Evolutionary conservation across 2,888 invertebrate species (phyloP).

Genomic region (Phyllotreta striolata): DNA sequence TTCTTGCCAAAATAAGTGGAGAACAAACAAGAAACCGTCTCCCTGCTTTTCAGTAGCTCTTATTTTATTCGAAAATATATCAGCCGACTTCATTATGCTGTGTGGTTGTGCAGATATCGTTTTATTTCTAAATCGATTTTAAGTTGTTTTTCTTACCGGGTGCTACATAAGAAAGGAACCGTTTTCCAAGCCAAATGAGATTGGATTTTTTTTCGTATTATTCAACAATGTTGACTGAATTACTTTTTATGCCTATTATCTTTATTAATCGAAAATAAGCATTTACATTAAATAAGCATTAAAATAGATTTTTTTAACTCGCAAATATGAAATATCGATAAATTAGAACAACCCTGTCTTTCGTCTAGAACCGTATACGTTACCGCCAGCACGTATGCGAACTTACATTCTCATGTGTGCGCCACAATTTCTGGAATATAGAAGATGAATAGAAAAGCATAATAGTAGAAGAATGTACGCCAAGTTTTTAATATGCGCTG

Average conservation of each 20-base stretch:
- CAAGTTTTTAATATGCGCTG: slow-evolving; percentile 33
- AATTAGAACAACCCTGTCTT: background rate
- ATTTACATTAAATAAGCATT: no score
- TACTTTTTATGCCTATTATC: no score
- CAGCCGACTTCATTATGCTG: slow-evolving; percentile 16
- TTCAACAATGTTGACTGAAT: no score
- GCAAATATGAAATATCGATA: background rate
- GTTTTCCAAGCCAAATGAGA: no score
- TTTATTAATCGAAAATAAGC: no score
- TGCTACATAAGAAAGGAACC: background rate
- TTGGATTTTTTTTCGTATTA: no score
- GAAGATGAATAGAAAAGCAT: slow-evolving; percentile 24
- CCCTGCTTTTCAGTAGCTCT: slow-evolving; percentile 23
- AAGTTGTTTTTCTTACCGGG: slow-evolving; percentile 7
- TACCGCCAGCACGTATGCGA: slow-evolving; percentile 25
- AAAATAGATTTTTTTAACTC: no score
- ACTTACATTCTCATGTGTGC: slow-evolving; percentile 26
- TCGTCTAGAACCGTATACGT: slow-evolving; percentile 3
- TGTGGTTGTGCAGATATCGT: slow-evolving; percentile 6
- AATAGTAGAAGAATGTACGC: slow-evolving; percentile 28
- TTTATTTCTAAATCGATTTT: slow-evolving; percentile 13
- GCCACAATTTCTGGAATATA: slow-evolving; percentile 23
- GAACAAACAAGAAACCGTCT: slow-evolving; percentile 37
- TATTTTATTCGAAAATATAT: slow-evolving; percentile 28
- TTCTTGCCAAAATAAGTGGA: slow-evolving; percentile 41